These are phyloP conservation scores for Polypedilum pembai DNA, from an alignment of 1,140 invertebrate genomes.

Conservation along the genomic window DNA sequence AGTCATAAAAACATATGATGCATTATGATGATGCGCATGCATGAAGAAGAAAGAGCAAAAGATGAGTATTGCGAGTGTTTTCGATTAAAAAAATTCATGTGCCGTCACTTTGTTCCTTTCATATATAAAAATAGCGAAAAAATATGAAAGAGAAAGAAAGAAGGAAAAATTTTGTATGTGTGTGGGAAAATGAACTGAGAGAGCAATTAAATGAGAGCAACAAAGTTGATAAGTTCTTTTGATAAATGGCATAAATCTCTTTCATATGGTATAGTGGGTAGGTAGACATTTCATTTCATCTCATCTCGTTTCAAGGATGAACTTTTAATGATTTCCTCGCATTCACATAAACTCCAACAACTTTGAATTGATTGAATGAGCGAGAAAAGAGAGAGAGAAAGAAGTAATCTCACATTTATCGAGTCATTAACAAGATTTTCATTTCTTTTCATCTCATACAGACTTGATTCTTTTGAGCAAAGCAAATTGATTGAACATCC, in stretches of 20 bases:
- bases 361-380: conserved; percentile 2
- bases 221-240: too few species aligned
- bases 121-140: too few species aligned
- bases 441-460: neutral
- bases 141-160: too few species aligned
- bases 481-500: conserved; percentile 13
- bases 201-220: too few species aligned
- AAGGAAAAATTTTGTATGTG: too few species aligned
- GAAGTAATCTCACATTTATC: neutral
- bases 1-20: conserved; percentile 11
- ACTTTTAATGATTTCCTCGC: conserved; percentile 6
- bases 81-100: conserved; percentile 2
- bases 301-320: too few species aligned
- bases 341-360: neutral
- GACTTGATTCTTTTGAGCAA: neutral
- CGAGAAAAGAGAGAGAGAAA: neutral
- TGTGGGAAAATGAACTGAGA: too few species aligned
- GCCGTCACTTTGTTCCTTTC: neutral
- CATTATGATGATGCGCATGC: neutral
- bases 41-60: neutral
- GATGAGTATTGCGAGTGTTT: neutral
- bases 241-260: too few species aligned
- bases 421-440: conserved; percentile 18
- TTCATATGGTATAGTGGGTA: too few species aligned
- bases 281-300: too few species aligned